A percentile compares a stretch with the other conserved stretches of the same genome.
Conservation (phyloP, 2,113 vertebrate genomes). For the rabbit (Oryctolagus cuniculus) region mOryCun1.1 NC_091436.1:33028501-33029000, state of each 20-base stretch:
- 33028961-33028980: background rate
- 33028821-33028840: background rate
- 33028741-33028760: background rate
- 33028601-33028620: background rate
- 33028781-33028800: background rate
- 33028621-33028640: background rate
- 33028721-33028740: background rate
- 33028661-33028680: background rate
- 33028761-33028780: background rate
- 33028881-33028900: background rate
- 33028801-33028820: constrained; percentile 3
- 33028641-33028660: background rate
- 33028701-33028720: background rate
- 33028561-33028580: too few species aligned
- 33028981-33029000: background rate
- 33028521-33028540: too few species aligned
- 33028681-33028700: background rate
- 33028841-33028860: constrained; percentile 9
- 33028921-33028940: background rate
- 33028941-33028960: background rate
- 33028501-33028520: too few species aligned
- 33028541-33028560: too few species aligned
- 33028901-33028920: background rate
- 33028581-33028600: too few species aligned
- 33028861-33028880: background rate